Base-by-base conservation (phyloP, 2,113 vertebrate genomes). In the Cariama cristata region DNA sequence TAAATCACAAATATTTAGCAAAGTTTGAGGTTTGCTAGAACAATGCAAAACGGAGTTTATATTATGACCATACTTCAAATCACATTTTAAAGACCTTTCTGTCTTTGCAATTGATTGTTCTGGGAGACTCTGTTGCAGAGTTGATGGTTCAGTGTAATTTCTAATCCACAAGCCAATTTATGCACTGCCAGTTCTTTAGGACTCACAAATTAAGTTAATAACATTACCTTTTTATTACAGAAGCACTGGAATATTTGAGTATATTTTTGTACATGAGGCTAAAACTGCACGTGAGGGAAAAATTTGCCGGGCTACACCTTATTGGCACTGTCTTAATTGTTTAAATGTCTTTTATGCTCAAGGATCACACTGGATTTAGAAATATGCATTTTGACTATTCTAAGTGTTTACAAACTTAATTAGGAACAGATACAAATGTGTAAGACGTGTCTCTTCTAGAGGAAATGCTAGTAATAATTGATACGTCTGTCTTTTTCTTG, bases 391-490 rank as follows among this genome's bases (percentile, higher is more conserved):
- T 79, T 93, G 91, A 88, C 69, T 59, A 83, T 40, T 91, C 82
- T n/a, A 95, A 96, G 55, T 93, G 74, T 91, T 95, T 97, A 96
- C 55, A 83, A 89, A 85, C 55, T 76, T 97, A 96, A 98, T 90
- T 38, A 91, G 62, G 93, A 97, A 94, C 96, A 97, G 96, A 96
- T 11, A 72, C 9, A 66, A 80, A 86, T 42, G 66, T 14, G 1
- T 67, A 71, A 92, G 59, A 84, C n/a, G 68, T 18, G 33, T 53
- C 52, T 97, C 12, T 56, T 77, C 60, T 42, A 62, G 77, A 88
- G n/a, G 23, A 92, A 49, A 47, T 83, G 52, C 71, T 74, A 64
- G 24, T 87, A 96, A 83, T 71, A 92, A 86, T 19, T n/a, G 69
- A 40, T 49, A 18, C 5, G 4, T 30, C 68, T 81, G 44, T 27